These are phyloP conservation scores for Leptinotarsa undecemlineata DNA, from an alignment of 1,140 invertebrate species.

Conservation along the genomic window DNA sequence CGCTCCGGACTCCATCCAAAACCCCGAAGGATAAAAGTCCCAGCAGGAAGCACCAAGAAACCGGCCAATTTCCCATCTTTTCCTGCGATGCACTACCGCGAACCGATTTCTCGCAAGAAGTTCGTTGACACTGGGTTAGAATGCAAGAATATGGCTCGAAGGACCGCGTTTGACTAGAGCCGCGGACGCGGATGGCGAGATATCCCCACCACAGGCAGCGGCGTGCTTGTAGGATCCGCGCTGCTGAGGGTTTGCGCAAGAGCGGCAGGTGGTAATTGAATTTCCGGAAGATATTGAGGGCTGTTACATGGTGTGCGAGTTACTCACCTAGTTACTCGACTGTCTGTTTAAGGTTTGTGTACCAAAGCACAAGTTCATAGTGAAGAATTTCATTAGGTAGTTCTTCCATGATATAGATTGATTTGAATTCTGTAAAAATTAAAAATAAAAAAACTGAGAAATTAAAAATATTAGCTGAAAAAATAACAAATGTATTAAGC, in stretches of 20 bases:
- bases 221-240: slow-evolving; percentile 11
- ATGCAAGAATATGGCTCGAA: not conserved
- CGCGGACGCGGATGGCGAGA: slow-evolving; percentile 4
- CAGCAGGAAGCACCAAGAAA: slow-evolving; percentile 15
- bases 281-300: slow-evolving; percentile 13
- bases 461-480: too few species aligned
- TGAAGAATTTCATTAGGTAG: too few species aligned
- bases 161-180: slow-evolving; percentile 9
- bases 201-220: slow-evolving; percentile 2
- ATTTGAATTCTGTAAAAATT: too few species aligned
- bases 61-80: not conserved
- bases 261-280: slow-evolving; percentile 14
- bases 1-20: not conserved
- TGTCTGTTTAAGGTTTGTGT: too few species aligned
- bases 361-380: too few species aligned
- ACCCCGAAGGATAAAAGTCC: slow-evolving; percentile 7
- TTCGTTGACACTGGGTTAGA: slow-evolving; percentile 14
- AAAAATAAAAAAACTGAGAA: too few species aligned
- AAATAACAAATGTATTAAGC: too few species aligned
- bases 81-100: not conserved
- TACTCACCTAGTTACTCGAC: not conserved
- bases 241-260: not conserved
- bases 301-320: not conserved
- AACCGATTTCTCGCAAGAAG: slow-evolving; percentile 7
- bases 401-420: too few species aligned